Base-by-base conservation (phyloP, 1,140 invertebrate species). In the Stegodyphus dumicola region DNA sequence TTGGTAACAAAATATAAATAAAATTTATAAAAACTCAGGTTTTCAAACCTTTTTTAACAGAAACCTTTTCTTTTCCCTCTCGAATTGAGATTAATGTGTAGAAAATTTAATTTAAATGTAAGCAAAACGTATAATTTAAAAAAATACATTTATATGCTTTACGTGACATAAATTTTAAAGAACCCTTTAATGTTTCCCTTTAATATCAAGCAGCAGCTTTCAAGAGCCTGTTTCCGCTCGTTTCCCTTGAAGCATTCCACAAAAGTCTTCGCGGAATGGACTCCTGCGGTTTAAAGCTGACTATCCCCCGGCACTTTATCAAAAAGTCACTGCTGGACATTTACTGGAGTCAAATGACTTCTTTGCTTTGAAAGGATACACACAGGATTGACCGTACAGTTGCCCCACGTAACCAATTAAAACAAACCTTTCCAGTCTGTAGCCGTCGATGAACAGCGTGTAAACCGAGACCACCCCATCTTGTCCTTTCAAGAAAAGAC, bases 401-500 rank as follows among this genome's bases (percentile, higher is more conserved):
- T 33, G 48, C 70, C 70, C 15, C 51, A 73, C 70, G 70, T 48
- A 73, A 73, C 33, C 70, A 77, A 77, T 77, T 77, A 77, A 77
- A 77, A 65, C 75, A 49, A 66, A 77, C 64, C 18, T 3, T 48
- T 33, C 13, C 76, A 70, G 67, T 51, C 60, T 65, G 66, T 66
- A 56, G 76, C 4, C 56, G 33, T 65, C 51, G 56, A 66, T 33
- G 33, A 52, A 77, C 51, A 77, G 48, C 70, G 70, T 66, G 64
- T 77, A 77, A 77, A 66, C 60, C 60, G 64, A 77, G 64, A 77
- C 76, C 76, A 66, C n/a, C 76, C 76, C 76, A 13, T 66, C 18
- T 18, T 11, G 15, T 11, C 56, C 56, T 60, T 60, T 60, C 56
- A 60, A 60, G 56, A 60, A 60, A 60, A 15, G 56, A 5, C 9